These are phyloP conservation scores for Halictus rubicundus DNA, from an alignment of 1,140 invertebrate species.

Conservation along the genomic window DNA sequence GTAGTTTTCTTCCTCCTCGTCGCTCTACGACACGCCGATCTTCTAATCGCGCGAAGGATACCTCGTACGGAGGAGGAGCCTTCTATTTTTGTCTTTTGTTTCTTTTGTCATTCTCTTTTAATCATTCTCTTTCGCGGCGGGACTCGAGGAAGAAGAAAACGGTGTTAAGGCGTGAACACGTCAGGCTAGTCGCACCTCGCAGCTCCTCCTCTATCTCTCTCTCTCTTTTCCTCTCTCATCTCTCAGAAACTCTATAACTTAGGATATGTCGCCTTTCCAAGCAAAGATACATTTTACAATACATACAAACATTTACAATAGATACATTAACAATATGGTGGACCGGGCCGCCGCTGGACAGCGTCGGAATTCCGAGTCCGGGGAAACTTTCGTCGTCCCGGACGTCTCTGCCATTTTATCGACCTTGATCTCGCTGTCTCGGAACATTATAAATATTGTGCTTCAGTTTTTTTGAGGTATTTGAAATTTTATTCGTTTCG, in stretches of 20 bases:
- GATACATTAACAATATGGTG: slow-evolving; percentile 72
- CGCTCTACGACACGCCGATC: background rate
- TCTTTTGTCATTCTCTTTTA: background rate
- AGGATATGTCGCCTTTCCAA: slow-evolving; percentile 76
- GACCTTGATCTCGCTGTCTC: too few relatives aligned
- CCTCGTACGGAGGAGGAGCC: background rate
- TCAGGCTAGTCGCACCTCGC: slow-evolving; percentile 51
- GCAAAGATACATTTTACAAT: slow-evolving; percentile 78
- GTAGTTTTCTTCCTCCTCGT: slow-evolving; percentile 34
- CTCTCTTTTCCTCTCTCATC: background rate
- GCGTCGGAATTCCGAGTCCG: background rate
- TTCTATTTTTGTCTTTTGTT: background rate
- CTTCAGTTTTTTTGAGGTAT: too few relatives aligned
- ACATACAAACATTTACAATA: slow-evolving; percentile 80
- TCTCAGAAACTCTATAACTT: slow-evolving; percentile 70
- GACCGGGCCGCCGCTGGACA: slow-evolving; percentile 49
- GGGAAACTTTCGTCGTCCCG: background rate
- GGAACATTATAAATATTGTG: too few relatives aligned
- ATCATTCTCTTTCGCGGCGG: background rate
- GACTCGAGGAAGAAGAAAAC: slow-evolving; percentile 42
- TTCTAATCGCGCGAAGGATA: background rate
- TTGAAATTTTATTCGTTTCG: too few relatives aligned
- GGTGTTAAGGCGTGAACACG: slow-evolving; percentile 50
- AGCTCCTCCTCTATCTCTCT: slow-evolving; percentile 2
- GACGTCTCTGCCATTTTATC: too few relatives aligned